Base-by-base conservation (phyloP, 2,888 invertebrate species). In the Epistrophella euchroma region DNA sequence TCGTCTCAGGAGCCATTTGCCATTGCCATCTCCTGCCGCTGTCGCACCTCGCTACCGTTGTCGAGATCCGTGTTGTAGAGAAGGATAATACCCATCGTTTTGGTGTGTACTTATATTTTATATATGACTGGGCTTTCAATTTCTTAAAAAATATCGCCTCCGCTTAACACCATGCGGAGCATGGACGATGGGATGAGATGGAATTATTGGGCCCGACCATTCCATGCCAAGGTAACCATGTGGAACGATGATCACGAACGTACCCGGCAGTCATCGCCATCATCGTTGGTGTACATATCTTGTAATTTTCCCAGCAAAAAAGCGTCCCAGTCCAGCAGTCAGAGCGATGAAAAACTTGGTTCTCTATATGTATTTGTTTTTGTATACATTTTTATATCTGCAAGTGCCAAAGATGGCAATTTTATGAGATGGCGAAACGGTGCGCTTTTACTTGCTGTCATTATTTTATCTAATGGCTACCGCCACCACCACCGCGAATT, bases 181-280 rank as follows among this genome's bases (percentile, higher is more conserved):
- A 32, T 68, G 25, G 17, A 68, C 50, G 22, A 40, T 60, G 37
- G 55, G 68, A 55, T 68, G 60, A 60, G 35, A 37, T 64, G 43
- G 25, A 79, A 86, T 77, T 70, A 50, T 70, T 82, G 64, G 82
- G 66, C 56, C 45, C 62, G 32, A 71, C 81, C 66, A 62, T 68
- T 85, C 80, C 64, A 75, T 75, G 68, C 80, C 77, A 81, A 86
- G 74, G 86, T 86, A 86, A 77, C 86, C 78, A 86, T 60, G 86
- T 78, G 86, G 77, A 86, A 82, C 81, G 64, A 74, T 45, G 64
- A 70, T 56, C 55, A 75, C 47, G 25, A 81, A 28, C 62, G 50
- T 25, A 58, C 77, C 37, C 58, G n/a, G n/a, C 58, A 81, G 70
- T 77, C 77, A 78, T 64, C 45, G 56, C 47, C 62, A 43, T 66